Base-by-base conservation (phyloP, 2,797 vertebrate species). In the Arremon brunneinucha region DNA sequence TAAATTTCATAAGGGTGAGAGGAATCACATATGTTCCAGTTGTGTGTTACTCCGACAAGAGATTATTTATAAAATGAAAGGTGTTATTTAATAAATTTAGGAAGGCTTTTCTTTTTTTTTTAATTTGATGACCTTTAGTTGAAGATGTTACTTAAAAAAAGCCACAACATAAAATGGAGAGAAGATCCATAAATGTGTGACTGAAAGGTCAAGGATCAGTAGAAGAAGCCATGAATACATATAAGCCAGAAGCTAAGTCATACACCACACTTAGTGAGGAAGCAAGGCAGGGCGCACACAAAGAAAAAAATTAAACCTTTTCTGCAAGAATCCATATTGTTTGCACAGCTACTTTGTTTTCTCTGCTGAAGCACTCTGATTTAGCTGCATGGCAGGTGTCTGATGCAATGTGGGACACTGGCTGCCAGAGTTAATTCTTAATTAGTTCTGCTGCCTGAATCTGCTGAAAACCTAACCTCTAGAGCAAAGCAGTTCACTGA, bases 371-470 rank as follows among this genome's bases (percentile, higher is more conserved):
- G 47, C 39, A 35, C 44, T 90, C 82, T 65, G 59, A 65, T 57
- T 78, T 80, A 93, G 56, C 87, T 68, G 49, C 63, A 8, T 50
- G 59, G 72, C 77, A 89, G 74, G 80, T 93, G 70, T 82, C 90
- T 83, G 77, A 84, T 1, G 56, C 74, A 88, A 81, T 72, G 80
- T 90, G 85, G 80, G 88, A 62, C 50, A 44, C 63, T 78, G 56
- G 49, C 86, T 93, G 95, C 72, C 12, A 1, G 83, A 94, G 67
- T 91, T 93, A 94, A 95, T 94, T 94, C 85, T 89, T 94, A 95
- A 95, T 96, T 96, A 93, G 94, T 96, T 96, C 92, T 93, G 88
- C 87, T 8, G 32, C 72, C 69, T 96, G 89, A 89, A 74, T 92
- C 72, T 91, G 91, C 90, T 82, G 90, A 91, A 91, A 96, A 78